Percentiles rank a stretch among this genome's conserved stretches.
Evolutionary conservation across 2,113 vertebrate genomes (phyloP).

Genomic region (Okapia johnstoni): DNA sequence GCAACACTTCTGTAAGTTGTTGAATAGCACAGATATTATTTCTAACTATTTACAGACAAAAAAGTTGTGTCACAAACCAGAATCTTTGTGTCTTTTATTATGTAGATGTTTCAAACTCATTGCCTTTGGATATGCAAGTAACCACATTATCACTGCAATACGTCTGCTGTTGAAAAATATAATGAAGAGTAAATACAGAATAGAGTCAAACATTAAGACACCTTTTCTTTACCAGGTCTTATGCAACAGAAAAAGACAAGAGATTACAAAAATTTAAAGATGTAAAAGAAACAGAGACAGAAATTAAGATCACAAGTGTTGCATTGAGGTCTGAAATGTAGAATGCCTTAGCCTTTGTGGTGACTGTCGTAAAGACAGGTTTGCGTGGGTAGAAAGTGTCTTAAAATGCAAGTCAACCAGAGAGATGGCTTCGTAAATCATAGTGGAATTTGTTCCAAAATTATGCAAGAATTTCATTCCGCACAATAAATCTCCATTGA

Average conservation of each 20-base stretch:
- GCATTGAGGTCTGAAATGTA: neutral
- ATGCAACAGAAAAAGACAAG: neutral
- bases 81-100: neutral
- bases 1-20: neutral
- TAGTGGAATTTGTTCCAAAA: neutral
- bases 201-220: neutral
- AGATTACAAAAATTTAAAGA: neutral
- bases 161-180: neutral
- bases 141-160: fast-evolving
- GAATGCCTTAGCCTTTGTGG: neutral
- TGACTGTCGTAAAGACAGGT: neutral
- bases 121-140: neutral
- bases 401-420: neutral
- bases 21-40: neutral
- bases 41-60: neutral
- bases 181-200: neutral
- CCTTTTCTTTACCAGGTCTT: neutral
- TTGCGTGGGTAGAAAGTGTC: neutral
- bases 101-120: neutral
- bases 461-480: neutral
- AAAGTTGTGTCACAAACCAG: fast-evolving
- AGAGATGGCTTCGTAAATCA: neutral
- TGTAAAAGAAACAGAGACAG: neutral
- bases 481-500: neutral
- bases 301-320: neutral